phyloP scores from a whole-genome alignment of 2,888 invertebrate genomes.

The Hydrotaea diabolus region DNA sequence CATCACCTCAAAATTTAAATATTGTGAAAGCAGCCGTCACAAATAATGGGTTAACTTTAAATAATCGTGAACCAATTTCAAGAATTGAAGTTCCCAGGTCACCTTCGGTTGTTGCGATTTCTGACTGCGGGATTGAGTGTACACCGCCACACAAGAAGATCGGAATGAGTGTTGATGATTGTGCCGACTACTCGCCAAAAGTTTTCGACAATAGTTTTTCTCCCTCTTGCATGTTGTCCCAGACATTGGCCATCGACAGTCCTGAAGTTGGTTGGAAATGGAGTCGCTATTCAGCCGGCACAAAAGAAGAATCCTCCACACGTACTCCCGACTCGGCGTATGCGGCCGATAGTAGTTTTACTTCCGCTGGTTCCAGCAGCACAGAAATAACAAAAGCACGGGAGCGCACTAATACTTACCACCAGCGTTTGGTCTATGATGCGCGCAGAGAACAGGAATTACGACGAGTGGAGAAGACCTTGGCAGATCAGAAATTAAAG shows the following conservation, averaged over 20 bases:
- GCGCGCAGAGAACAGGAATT: conserved; percentile 70
- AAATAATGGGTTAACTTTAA: background rate
- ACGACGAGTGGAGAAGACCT: conserved; percentile 73
- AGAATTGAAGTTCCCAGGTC: conserved; percentile 53
- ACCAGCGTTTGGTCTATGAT: conserved; percentile 62
- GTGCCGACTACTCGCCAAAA: conserved; percentile 74
- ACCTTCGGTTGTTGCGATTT: conserved; percentile 62
- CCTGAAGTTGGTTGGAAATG: conserved; percentile 79
- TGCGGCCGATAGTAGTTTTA: conserved; percentile 72
- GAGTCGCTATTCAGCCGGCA: conserved; percentile 66
- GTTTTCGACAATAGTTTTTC: conserved; percentile 73
- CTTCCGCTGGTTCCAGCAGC: conserved; percentile 71
- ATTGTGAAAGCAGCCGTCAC: conserved; percentile 52
- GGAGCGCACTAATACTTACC: conserved; percentile 43
- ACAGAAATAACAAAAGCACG: conserved; percentile 49
- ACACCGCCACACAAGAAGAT: conserved; percentile 75
- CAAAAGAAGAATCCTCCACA: conserved; percentile 44
- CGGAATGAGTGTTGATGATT: conserved; percentile 73
- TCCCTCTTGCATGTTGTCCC: conserved; percentile 75
- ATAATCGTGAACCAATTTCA: background rate
- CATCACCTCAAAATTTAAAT: conserved; percentile 73
- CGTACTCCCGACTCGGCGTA: conserved; percentile 68
- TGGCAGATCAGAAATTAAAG: conserved; percentile 73
- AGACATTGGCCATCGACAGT: conserved; percentile 75
- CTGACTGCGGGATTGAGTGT: conserved; percentile 70